Evolutionary conservation across 2,888 invertebrate species (phyloP), one percentile per base, ranked within the genome.

Genomic region (Dasysyrphus tricinctus): DNA sequence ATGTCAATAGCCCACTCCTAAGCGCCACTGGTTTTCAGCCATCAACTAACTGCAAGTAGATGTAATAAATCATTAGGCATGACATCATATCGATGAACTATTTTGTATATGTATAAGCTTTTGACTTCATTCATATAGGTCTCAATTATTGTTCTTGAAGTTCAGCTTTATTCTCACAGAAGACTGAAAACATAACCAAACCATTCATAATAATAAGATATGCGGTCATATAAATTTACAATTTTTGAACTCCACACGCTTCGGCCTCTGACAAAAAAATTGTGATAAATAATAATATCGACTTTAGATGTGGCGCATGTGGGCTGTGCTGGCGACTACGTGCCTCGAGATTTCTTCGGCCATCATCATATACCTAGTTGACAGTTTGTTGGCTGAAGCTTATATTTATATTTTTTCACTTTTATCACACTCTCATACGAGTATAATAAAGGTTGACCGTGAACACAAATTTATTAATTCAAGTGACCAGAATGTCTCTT

Each of bases 291-390:
- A 81, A 74, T 77, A 69, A 49, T 32, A 76, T 80, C 67, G 76
- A 65, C 2, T 37, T 16, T 24, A 24, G 24, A 24, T 8, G 11
- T 12, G 59, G 67, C 24, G 24, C 24, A 80, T 77, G 85, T 85
- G 85, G 85, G 85, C 42, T 24, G 34, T 34, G 14, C 34, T 77
- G 85, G 85, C 84, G 81, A 74, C 77, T 81, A 34, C 49, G 69
- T 81, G 81, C 85, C 85, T 85, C 77, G 63, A 49, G 51, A 57
- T 85, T 81, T 81, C 81, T 69, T 74, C 77, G 77, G 61, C 32
- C 54, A 65, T 74, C 73, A 12, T 12, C 24, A 42, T 12, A 14
- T 42, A 32, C 32, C 5, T 12, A 73, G 32, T 73, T 83, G 82
- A 78, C 78, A 83, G 69, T 74, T 78, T 39, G 76, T 65, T 47